These are phyloP conservation scores for Portevinia maculata DNA, from an alignment of 2,888 invertebrate species.

Conservation along the genomic window DNA sequence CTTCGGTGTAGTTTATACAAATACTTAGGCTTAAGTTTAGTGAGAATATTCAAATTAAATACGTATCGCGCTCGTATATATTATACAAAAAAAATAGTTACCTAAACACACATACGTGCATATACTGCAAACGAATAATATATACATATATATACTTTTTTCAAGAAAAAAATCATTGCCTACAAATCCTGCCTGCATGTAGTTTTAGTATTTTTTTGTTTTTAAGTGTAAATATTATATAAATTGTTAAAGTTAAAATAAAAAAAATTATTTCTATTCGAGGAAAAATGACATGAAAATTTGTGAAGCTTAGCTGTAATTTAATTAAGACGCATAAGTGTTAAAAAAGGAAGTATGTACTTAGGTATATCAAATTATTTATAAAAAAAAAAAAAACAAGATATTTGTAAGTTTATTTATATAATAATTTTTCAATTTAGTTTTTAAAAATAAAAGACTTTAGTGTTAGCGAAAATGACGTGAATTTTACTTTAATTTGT, in stretches of 20 bases:
- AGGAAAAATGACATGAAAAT: conserved; percentile 59
- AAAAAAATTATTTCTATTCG: conserved; percentile 8
- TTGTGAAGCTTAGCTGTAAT: conserved; percentile 59
- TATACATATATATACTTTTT: conserved; percentile 2
- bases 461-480: conserved; percentile 48
- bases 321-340: conserved; percentile 27
- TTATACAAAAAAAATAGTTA: background rate
- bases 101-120: conserved; percentile 30
- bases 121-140: conserved; percentile 8
- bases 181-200: conserved; percentile 68
- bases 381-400: conserved; percentile 1
- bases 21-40: conserved; percentile 51
- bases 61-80: conserved; percentile 41
- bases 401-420: conserved; percentile 39
- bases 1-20: conserved; percentile 87
- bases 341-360: conserved; percentile 17
- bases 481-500: background rate
- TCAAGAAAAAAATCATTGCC: conserved; percentile 53
- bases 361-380: conserved; percentile 30
- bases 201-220: conserved; percentile 23
- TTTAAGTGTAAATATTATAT: conserved; percentile 45
- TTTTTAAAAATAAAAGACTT: conserved; percentile 74
- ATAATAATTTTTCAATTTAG: conserved; percentile 54
- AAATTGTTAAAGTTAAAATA: conserved; percentile 9
- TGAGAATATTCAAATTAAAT: conserved; percentile 31